phyloP scores from a whole-genome alignment of 1,140 invertebrate genomes.

The fruit fly (Drosophila melanogaster) region DNA sequence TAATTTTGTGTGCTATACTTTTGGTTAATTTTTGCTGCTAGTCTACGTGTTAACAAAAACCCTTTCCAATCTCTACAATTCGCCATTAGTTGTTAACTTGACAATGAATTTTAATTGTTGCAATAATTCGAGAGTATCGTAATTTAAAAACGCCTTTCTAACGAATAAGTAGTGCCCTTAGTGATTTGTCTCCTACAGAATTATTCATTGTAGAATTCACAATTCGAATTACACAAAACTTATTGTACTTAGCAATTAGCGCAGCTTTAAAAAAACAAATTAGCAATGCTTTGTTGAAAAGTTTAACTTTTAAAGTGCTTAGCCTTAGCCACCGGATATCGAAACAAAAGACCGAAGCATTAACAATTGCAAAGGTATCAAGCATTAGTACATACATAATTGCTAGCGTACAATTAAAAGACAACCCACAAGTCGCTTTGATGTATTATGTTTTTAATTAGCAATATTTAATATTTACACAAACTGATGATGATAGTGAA shows the following conservation, averaged over 20 bases:
- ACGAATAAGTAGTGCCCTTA: slow-evolving; percentile 75
- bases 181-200: slow-evolving; percentile 58
- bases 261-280: slow-evolving; percentile 72
- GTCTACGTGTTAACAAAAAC: slow-evolving; percentile 60
- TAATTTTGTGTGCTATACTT: slow-evolving; percentile 53
- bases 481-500: slow-evolving; percentile 32
- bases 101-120: slow-evolving; percentile 63
- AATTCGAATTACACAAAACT: slow-evolving; percentile 39
- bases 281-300: slow-evolving; percentile 78
- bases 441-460: slow-evolving; percentile 47
- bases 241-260: slow-evolving; percentile 64
- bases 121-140: slow-evolving; percentile 64
- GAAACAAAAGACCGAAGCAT: slow-evolving; percentile 27
- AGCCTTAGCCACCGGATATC: slow-evolving; percentile 46
- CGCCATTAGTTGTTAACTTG: slow-evolving; percentile 70
- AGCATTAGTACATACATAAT: slow-evolving; percentile 27
- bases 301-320: slow-evolving; percentile 69
- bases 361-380: slow-evolving; percentile 12
- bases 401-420: neutral
- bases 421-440: slow-evolving; percentile 25
- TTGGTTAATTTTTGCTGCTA: slow-evolving; percentile 66
- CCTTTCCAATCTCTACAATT: slow-evolving; percentile 47
- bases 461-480: slow-evolving; percentile 38
- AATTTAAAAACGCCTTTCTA: slow-evolving; percentile 64
- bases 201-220: slow-evolving; percentile 27